Base-by-base conservation (phyloP, 2,113 vertebrate genomes). In the Phycodurus eques region DNA sequence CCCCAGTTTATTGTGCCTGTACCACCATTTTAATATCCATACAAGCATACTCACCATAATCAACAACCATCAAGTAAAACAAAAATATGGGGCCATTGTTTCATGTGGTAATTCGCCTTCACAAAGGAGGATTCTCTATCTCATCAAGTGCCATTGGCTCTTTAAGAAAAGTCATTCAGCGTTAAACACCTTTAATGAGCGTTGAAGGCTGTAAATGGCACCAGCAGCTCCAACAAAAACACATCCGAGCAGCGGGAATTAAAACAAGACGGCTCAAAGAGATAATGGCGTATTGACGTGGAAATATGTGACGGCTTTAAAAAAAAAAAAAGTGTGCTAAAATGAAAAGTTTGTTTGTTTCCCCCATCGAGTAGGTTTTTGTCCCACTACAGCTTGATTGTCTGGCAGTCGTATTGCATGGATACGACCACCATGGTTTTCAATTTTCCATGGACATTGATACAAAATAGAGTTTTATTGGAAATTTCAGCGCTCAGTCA, bases 141-240 rank as follows among this genome's bases (percentile, higher is more conserved):
- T 78, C 68, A 42, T 3, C n/a, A 47, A 66, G 19, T 17, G 44
- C 67, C 33, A 63, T 75, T 75, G 60, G 44, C 68, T 78, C 63
- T 79, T 70, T 67, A 75, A 80, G 70, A 76, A 78, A 77, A 81
- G 78, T 80, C 72, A 78, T 66, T 76, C 47, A 72, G 73, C 82
- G 76, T 83, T 82, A 77, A 80, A 81, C 64, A 65, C 74, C 70
- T 81, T 88, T 90, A 87, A 92, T 87, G 89, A 85, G 77, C 77
- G 82, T 85, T 91, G 89, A 88, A 85, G 84, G 80, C 84, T 83
- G 79, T 85, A 85, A 90, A 91, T 73, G 77, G 75, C 83, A 88
- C 87, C 80, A 80, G 68, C 80, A 85, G 78, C 84, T 85, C 74
- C 72, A 76, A 7, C 81, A 78, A 84, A 84, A 80, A 71, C 63